phyloP scores from a whole-genome alignment of 2,113 vertebrate species.

The Etheostoma spectabile region DNA sequence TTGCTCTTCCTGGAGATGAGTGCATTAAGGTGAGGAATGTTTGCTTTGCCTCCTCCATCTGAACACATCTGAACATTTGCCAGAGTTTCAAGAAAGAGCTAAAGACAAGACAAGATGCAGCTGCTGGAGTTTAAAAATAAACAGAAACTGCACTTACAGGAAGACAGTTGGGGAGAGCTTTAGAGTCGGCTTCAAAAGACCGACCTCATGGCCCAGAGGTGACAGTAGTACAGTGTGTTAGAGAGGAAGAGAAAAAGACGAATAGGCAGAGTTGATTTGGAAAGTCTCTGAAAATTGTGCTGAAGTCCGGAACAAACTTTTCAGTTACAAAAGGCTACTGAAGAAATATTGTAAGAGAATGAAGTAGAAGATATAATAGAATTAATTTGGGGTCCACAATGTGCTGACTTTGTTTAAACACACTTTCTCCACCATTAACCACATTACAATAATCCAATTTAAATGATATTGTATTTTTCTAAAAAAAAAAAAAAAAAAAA shows the following conservation, averaged over 20 bases:
- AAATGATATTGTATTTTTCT: neutral
- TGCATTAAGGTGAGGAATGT: constrained; percentile 56
- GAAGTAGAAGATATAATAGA: neutral
- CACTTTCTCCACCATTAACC: constrained; percentile 2
- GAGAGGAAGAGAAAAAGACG: neutral
- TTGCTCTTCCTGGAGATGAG: constrained; percentile 29
- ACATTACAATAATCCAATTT: constrained; percentile 4
- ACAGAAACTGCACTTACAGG: constrained; percentile 63
- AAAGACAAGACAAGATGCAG: constrained; percentile 67
- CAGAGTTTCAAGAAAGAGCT: constrained; percentile 26
- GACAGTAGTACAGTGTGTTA: constrained; percentile 11
- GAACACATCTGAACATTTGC: constrained; percentile 43
- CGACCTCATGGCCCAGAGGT: constrained; percentile 55
- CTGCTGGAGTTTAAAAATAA: constrained; percentile 78
- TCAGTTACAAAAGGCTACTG: neutral
- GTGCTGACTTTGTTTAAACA: constrained; percentile 10
- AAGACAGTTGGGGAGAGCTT: constrained; percentile 53
- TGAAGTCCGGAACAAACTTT: constrained; percentile 32
- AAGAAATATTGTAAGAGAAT: neutral
- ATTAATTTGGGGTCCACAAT: neutral
- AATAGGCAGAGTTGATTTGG: constrained; percentile 4
- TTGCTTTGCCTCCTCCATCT: constrained; percentile 61
- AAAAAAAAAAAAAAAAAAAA: too few species aligned
- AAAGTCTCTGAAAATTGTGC: constrained; percentile 16
- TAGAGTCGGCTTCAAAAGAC: constrained; percentile 52